Evolutionary conservation across 2,888 invertebrate species (phyloP), one percentile per base, ranked within the genome.

Genomic region (Aphodius sticticus): DNA sequence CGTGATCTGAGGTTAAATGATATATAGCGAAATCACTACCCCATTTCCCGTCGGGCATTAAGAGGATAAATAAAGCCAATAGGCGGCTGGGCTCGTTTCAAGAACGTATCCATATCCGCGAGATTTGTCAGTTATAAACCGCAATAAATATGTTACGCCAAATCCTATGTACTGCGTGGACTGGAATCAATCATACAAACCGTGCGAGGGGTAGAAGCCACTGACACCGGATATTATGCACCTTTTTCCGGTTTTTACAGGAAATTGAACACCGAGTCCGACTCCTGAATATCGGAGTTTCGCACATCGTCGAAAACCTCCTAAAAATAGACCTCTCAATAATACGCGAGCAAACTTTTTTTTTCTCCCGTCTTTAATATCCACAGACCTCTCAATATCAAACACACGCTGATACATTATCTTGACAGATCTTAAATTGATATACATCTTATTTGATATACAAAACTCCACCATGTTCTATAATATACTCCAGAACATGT

Each of bases 171-270:
- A 38, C 16, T 38, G 38, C n/a, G 38, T 76, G 16, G 15, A 16
- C 74, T 14, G 53, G 77, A 69, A 77, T 77, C 77, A 77, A 77
- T 77, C 77, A 77, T 77, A 77, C 38, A 76, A 15, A 53, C 35
- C 69, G 69, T 26, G 77, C 12, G 69, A 15, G 77, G 77, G 69
- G 16, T 69, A n/a, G 16, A 77, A 77, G 69, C 77, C 69, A 69
- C 69, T 77, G 69, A 77, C 77, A 77, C 77, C 77, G 77, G 77
- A 77, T 77, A 77, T 77, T 77, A 69, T 77, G 53, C 77, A 15
- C 35, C 35, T 69, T 69, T 77, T 77, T 69, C 77, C 69, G 77
- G 36, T 77, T 77, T 77, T 77, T 69, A 69, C 69, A 69, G 76
- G 77, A 77, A 77, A 77, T 77, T 77, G 77, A 69, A 77, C 77